Evolutionary conservation across 2,113 vertebrate species (phyloP), one percentile per base, ranked within the genome.

Genomic region (Patagioenas fasciata): DNA sequence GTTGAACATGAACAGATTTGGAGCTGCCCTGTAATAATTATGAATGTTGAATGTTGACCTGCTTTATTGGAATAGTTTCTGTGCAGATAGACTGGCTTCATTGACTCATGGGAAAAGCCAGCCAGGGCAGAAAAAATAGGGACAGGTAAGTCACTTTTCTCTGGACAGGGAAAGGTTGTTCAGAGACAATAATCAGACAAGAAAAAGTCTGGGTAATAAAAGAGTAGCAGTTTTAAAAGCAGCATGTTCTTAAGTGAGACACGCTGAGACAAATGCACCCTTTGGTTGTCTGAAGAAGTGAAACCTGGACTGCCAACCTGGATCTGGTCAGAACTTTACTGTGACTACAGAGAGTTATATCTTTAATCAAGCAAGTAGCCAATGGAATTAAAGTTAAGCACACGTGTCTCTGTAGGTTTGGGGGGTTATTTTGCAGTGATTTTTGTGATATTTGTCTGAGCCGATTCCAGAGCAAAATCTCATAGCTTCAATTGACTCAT

Each of bases 1-100:
- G 82, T 50, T 94, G 75, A 96, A 86, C 60, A 67, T 42, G 67
- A 91, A n/a, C 64, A 67, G 81, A 91, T 95, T 91, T 93, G 88
- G 82, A 92, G 48, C 69, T 86, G 29, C 13, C 36, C 64, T 86
- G 16, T 74, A 84, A 73, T 44, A 88, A 82, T 73, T 74, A 47
- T 6, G 34, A 70, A 85, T 51, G 31, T 12, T 81, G 80, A 42
- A 64, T 72, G 44, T 29, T 88, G 87, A 80, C 71, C 70, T 85
- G 48, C 21, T 56, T 56, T 70, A 40, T 60, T 84, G 72, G 47
- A 83, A 81, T 25, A 75, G 25, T 60, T 79, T 40, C 42, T 71
- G 21, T 20, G 34, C 17, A 54, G 11, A 87, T 36, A 70, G 19
- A 61, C n/a, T 48, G 0, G 1, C 4, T 65, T 70, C 42, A 15